Evolutionary conservation across 2,888 invertebrate species (phyloP).

Genomic region (Andrena minutula): DNA sequence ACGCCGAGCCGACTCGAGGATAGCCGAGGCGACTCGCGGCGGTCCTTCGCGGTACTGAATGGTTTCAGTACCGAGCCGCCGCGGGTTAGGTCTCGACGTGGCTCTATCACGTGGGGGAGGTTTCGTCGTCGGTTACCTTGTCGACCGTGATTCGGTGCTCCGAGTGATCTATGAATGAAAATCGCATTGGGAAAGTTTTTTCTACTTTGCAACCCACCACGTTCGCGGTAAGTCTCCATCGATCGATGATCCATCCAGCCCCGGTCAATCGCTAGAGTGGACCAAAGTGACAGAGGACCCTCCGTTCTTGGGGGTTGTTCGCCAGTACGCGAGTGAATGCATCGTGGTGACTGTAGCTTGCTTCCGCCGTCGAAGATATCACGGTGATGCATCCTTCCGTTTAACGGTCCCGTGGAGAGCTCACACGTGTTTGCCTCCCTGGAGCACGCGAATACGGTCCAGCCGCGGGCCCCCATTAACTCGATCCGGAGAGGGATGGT

Average conservation of each 20-base stretch:
- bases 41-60: constrained; percentile 78
- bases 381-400: background rate
- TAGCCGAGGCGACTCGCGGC: constrained; percentile 75
- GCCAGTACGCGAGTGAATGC: background rate
- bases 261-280: background rate
- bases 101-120: constrained; percentile 40
- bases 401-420: background rate
- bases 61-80: constrained; percentile 83
- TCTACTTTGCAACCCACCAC: background rate
- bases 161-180: constrained; percentile 63
- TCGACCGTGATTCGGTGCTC: constrained; percentile 32
- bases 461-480: background rate
- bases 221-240: background rate
- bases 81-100: constrained; percentile 82
- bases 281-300: background rate
- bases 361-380: background rate
- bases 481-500: background rate
- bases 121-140: constrained; percentile 19
- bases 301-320: background rate
- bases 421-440: constrained; percentile 36
- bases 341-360: background rate
- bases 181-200: constrained; percentile 4
- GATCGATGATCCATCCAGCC: constrained; percentile 21
- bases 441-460: constrained; percentile 11
- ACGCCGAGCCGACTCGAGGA: constrained; percentile 67